Conservation (phyloP, 1,140 invertebrate genomes). For the Atta cephalotes region DNA sequence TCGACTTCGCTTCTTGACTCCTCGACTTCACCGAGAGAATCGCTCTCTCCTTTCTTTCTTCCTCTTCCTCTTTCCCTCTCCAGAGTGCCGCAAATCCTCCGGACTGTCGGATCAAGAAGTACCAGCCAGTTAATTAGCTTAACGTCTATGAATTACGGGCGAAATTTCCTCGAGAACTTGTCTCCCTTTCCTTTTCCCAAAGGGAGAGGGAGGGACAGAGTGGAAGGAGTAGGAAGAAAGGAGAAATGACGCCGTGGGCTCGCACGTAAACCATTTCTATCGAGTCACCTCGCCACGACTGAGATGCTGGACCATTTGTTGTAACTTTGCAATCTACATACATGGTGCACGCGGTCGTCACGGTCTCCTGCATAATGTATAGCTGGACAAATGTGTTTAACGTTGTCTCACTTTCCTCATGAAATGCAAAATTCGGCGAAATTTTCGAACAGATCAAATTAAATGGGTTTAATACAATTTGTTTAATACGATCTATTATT, state of each 20-base stretch:
- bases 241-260: neutral
- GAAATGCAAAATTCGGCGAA: neutral
- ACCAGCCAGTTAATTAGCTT: conserved; percentile 56
- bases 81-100: conserved; percentile 48
- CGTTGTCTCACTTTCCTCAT: neutral
- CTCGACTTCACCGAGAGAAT: conserved; percentile 10
- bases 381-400: conserved; percentile 50
- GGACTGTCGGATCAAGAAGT: conserved; percentile 51
- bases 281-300: conserved; percentile 15
- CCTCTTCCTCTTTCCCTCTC: conserved; percentile 9
- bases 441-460: conserved; percentile 14
- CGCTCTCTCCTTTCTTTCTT: conserved; percentile 7
- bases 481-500: conserved; percentile 2
- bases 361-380: conserved; percentile 36
- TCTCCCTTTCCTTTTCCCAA: conserved; percentile 32
- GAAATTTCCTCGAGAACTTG: conserved; percentile 54
- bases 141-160: conserved; percentile 58
- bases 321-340: conserved; percentile 52
- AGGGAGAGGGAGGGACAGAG: neutral
- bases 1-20: conserved; percentile 17
- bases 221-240: neutral
- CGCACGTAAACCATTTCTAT: conserved; percentile 14
- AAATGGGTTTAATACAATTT: conserved; percentile 17
- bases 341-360: conserved; percentile 45
- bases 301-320: conserved; percentile 27